These are phyloP conservation scores for Pentalonia nigronervosa DNA, from an alignment of 1,140 invertebrate species.

Conservation along the genomic window DNA sequence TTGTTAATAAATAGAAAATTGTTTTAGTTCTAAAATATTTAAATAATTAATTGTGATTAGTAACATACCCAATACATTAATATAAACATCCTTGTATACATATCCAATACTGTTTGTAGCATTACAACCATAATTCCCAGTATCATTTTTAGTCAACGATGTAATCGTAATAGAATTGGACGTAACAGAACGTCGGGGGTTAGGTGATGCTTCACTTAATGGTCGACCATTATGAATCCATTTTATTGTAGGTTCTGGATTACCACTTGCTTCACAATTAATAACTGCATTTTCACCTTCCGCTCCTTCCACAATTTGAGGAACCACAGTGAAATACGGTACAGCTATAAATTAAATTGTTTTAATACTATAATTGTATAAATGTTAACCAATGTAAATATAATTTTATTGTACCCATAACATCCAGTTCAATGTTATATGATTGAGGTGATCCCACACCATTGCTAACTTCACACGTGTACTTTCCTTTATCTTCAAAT, in stretches of 20 bases:
- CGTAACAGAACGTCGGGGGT: slow-evolving; percentile 73
- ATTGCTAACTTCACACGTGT: slow-evolving; percentile 91
- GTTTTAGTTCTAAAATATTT: neutral
- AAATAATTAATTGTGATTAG: neutral
- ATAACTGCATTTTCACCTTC: slow-evolving; percentile 91
- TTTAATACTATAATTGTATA: neutral
- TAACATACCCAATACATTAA: slow-evolving; percentile 87
- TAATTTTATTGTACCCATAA: slow-evolving; percentile 70
- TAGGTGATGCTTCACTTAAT: slow-evolving; percentile 77
- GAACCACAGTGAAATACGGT: slow-evolving; percentile 93
- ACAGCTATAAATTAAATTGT: slow-evolving; percentile 68
- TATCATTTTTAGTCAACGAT: slow-evolving; percentile 86
- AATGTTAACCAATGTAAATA: neutral
- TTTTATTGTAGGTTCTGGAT: slow-evolving; percentile 87
- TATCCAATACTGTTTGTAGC: slow-evolving; percentile 98
- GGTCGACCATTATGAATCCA: slow-evolving; percentile 98
- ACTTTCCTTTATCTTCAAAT: slow-evolving; percentile 85
- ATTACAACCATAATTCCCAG: slow-evolving; percentile 98
- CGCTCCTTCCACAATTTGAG: slow-evolving; percentile 85
- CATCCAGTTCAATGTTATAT: slow-evolving; percentile 82
- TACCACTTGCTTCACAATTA: slow-evolving; percentile 85
- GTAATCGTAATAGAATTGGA: slow-evolving; percentile 82
- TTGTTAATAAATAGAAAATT: neutral
- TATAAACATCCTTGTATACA: slow-evolving; percentile 96
- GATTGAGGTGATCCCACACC: slow-evolving; percentile 84